phyloP scores from a whole-genome alignment of 2,888 invertebrate genomes.

The Boloria euphrosyne region DNA sequence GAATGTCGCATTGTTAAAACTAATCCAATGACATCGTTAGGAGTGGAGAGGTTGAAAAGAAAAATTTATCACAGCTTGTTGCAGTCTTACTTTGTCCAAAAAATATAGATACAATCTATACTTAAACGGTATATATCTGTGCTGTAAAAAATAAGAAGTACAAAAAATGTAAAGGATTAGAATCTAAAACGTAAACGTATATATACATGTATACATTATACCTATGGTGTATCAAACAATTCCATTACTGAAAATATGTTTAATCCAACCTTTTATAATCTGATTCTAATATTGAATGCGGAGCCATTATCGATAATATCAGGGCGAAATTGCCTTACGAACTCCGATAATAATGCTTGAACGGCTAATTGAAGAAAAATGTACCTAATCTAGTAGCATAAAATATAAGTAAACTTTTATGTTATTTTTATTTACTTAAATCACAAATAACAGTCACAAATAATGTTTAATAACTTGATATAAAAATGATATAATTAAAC shows the following conservation, averaged over 20 bases:
- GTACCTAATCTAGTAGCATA: background rate
- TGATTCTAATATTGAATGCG: constrained; percentile 34
- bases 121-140: no score
- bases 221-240: background rate
- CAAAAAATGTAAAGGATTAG: background rate
- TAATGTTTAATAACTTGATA: background rate
- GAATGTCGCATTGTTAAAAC: constrained; percentile 29
- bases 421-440: no score
- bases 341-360: constrained; percentile 42
- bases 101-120: no score
- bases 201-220: background rate
- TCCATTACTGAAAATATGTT: constrained; percentile 11
- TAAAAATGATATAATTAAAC: background rate
- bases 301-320: constrained; percentile 44
- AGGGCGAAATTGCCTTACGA: constrained; percentile 45
- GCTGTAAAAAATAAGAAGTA: background rate
- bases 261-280: constrained; percentile 32
- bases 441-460: no score
- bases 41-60: constrained; percentile 9
- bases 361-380: constrained; percentile 17
- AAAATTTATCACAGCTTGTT: constrained; percentile 5
- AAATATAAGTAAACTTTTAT: no score
- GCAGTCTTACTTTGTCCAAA: background rate
- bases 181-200: no score
- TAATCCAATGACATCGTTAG: constrained; percentile 18